Percentiles rank a stretch among this genome's conserved stretches.
Evolutionary conservation across 2,113 vertebrate genomes (phyloP).

Genomic region (Equus quagga): DNA sequence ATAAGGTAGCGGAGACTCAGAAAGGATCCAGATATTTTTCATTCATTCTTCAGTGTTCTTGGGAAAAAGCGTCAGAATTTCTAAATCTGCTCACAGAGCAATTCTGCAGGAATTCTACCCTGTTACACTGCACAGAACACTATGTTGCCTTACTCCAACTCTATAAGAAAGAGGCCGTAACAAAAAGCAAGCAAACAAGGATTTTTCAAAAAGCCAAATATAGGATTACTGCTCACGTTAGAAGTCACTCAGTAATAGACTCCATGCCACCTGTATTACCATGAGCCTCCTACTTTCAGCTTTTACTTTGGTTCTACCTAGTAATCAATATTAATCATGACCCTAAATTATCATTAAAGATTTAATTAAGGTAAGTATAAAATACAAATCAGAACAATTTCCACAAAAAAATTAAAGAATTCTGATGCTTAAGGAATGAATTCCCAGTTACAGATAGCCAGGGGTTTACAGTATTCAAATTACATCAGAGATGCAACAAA

Average conservation of each 20-base stretch:
- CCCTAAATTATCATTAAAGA: slow-evolving; percentile 39
- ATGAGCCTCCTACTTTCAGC: background rate
- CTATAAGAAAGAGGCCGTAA: background rate
- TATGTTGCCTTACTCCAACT: background rate
- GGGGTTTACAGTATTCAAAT: background rate
- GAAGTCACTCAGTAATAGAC: background rate
- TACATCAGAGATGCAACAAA: slow-evolving; percentile 18
- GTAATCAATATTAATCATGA: slow-evolving; percentile 42
- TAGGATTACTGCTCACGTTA: background rate
- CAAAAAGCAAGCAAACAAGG: background rate
- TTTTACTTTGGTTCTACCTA: background rate
- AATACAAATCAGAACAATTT: slow-evolving; percentile 54
- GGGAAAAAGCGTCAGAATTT: background rate
- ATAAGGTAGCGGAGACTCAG: background rate
- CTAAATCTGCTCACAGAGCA: background rate
- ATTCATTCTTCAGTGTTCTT: background rate
- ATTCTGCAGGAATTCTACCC: background rate
- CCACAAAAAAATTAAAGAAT: slow-evolving; percentile 28
- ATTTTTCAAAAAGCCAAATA: background rate
- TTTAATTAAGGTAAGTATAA: slow-evolving; percentile 18
- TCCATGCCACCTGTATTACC: background rate
- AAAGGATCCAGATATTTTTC: background rate
- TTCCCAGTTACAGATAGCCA: background rate
- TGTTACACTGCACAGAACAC: background rate
- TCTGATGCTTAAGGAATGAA: background rate